Conservation (phyloP, 2,888 invertebrate species). For the Cataglyphis cursor region DNA sequence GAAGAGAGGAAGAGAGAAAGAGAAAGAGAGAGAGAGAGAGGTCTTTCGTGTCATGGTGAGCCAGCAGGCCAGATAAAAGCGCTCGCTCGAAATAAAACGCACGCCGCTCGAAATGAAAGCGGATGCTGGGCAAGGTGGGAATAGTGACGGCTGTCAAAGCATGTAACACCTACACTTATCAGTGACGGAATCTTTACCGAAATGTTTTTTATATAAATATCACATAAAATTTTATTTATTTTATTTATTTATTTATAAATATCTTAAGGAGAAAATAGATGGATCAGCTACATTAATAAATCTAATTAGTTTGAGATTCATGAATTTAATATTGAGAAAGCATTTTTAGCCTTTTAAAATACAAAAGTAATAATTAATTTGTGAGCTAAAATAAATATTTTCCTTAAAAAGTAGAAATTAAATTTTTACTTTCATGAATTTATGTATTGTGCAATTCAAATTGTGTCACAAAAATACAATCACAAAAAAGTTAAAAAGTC, state of each 20-base stretch:
- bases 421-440: too few species aligned
- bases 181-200: slow-evolving; percentile 18
- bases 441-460: too few species aligned
- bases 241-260: slow-evolving; percentile 13
- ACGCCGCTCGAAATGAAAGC: slow-evolving; percentile 55
- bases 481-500: too few species aligned
- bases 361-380: too few species aligned
- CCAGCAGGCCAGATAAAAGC: slow-evolving; percentile 62
- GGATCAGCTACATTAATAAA: not conserved
- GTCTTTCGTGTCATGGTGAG: slow-evolving; percentile 63
- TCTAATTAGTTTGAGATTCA: too few species aligned
- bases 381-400: too few species aligned
- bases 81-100: slow-evolving; percentile 70
- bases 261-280: not conserved
- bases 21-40: slow-evolving; percentile 31
- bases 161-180: slow-evolving; percentile 38
- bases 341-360: too few species aligned
- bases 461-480: too few species aligned
- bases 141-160: slow-evolving; percentile 50
- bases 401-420: too few species aligned
- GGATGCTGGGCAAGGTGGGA: slow-evolving; percentile 25
- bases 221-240: slow-evolving; percentile 3
- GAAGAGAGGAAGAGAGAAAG: slow-evolving; percentile 7
- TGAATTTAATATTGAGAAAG: too few species aligned
- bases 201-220: slow-evolving; percentile 4